A percentile compares a stretch with the other conserved stretches of the same genome.
Conservation (phyloP, 30 jellyfish, hydroid and myxozoan genomes). For the Turritopsis dohrnii region DNA sequence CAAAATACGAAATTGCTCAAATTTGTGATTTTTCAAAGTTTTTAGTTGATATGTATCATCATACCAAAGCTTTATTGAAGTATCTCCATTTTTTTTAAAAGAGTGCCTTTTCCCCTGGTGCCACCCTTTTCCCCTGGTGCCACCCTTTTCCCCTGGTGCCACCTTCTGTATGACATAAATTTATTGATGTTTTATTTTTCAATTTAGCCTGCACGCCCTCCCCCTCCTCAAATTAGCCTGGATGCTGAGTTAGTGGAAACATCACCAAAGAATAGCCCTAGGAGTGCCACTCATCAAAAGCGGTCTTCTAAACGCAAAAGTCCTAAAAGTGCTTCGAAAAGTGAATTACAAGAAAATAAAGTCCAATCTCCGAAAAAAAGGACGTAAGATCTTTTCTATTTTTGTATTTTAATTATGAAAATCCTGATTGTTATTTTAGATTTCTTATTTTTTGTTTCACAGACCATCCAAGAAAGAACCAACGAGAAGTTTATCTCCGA, state of each 20-base stretch:
- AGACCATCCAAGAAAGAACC: conserved; percentile 32
- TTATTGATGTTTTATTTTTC: neutral
- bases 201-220: conserved; percentile 83
- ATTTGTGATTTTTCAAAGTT: too few relatives aligned
- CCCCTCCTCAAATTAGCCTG: conserved; percentile 66
- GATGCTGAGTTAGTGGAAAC: neutral
- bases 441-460: neutral
- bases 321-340: neutral
- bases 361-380: neutral
- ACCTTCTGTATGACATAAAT: too few relatives aligned
- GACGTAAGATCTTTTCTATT: too few relatives aligned
- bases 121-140: too few relatives aligned
- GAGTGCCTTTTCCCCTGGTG: too few relatives aligned
- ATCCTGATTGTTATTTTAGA: neutral
- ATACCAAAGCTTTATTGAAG: too few relatives aligned
- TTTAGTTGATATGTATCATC: too few relatives aligned
- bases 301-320: conserved; percentile 9
- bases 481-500: conserved; percentile 43
- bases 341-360: neutral
- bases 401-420: too few relatives aligned
- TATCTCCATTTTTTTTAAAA: too few relatives aligned
- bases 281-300: neutral
- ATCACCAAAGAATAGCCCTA: neutral
- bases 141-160: too few relatives aligned
- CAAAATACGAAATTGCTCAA: too few relatives aligned